phyloP scores from a whole-genome alignment of 2,113 vertebrate genomes.

The Bubo scandiacus region DNA sequence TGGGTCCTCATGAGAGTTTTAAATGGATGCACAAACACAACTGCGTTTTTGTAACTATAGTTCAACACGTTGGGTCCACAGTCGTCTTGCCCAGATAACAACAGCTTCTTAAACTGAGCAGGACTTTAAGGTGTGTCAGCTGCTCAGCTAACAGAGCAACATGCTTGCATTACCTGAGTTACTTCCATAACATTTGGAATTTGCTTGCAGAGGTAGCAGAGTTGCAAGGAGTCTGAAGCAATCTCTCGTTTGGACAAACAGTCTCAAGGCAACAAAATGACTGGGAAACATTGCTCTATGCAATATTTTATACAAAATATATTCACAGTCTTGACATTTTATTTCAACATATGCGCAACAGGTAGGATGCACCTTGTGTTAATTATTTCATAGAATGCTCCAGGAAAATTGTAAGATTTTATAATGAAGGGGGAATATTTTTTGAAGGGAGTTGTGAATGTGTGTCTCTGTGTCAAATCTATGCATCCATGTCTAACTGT shows the following conservation, averaged over 20 bases:
- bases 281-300: neutral
- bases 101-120: neutral
- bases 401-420: neutral
- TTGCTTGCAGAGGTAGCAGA: neutral
- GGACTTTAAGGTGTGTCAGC: constrained; percentile 66
- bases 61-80: neutral
- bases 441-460: neutral
- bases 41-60: neutral
- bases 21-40: neutral
- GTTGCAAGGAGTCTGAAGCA: neutral
- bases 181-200: constrained; percentile 55
- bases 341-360: neutral
- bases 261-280: constrained; percentile 29
- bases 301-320: neutral
- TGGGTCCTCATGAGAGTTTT: neutral
- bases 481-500: neutral
- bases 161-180: constrained; percentile 8
- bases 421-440: neutral
- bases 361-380: constrained; percentile 41
- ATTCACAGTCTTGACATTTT: neutral
- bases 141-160: constrained; percentile 55
- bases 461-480: neutral
- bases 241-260: neutral
- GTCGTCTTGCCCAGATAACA: neutral
- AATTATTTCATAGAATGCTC: neutral